Conservation (phyloP, 1,140 invertebrate genomes). For the Adoxophyes honmai region DNA sequence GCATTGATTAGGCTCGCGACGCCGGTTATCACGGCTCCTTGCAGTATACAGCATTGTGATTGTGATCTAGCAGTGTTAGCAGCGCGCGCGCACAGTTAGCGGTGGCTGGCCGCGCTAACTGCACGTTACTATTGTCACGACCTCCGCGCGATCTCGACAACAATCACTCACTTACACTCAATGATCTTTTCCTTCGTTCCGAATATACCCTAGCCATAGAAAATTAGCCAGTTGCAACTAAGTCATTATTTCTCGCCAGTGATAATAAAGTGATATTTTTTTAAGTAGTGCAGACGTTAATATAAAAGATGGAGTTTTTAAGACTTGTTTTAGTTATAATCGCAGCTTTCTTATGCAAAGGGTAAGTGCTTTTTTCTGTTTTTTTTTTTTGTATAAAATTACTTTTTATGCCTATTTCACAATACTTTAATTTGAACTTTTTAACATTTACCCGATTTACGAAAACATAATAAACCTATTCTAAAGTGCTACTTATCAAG, state of each 20-base stretch:
- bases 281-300: constrained; percentile 24
- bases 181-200: constrained; percentile 16
- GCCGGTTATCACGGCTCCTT: not conserved
- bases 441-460: too few relatives aligned
- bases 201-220: constrained; percentile 11
- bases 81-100: constrained; percentile 23
- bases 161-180: constrained; percentile 16
- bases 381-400: not conserved
- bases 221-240: constrained; percentile 10
- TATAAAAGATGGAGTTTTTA: constrained; percentile 34
- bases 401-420: too few relatives aligned
- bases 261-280: constrained; percentile 30
- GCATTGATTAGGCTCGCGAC: not conserved
- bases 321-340: constrained; percentile 37
- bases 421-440: too few relatives aligned
- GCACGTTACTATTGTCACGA: constrained; percentile 18
- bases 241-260: constrained; percentile 1
- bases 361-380: constrained; percentile 33
- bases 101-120: constrained; percentile 20
- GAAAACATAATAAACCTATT: too few relatives aligned
- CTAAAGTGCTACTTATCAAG: too few relatives aligned
- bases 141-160: constrained; percentile 8
- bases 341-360: constrained; percentile 30
- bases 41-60: too few relatives aligned
- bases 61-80: too few relatives aligned